These are phyloP conservation scores for Cheilosia urbana DNA, from an alignment of 2,888 invertebrate species.

Conservation along the genomic window DNA sequence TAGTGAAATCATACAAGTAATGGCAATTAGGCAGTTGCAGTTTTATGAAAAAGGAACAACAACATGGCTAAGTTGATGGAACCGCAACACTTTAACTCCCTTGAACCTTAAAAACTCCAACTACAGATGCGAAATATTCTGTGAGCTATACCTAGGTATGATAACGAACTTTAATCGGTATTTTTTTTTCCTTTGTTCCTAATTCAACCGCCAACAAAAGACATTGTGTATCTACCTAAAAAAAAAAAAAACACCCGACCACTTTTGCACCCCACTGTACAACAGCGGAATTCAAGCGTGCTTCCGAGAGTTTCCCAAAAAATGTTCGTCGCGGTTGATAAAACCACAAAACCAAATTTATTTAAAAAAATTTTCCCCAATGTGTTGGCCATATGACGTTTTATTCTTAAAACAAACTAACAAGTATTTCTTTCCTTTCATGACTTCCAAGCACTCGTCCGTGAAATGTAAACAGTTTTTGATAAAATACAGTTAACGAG, in stretches of 20 bases:
- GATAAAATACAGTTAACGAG: constrained; percentile 18
- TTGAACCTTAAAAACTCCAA: too few species aligned
- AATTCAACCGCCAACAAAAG: too few species aligned
- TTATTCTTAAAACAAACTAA: background rate
- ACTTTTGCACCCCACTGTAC: background rate
- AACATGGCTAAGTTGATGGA: too few species aligned
- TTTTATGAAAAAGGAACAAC: too few species aligned
- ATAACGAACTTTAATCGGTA: too few species aligned
- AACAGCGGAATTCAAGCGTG: constrained; percentile 8
- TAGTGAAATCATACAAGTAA: too few species aligned
- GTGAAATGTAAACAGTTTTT: constrained; percentile 49
- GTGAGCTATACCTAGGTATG: too few species aligned
- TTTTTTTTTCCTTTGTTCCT: too few species aligned
- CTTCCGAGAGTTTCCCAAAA: constrained; percentile 10
- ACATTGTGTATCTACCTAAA: too few species aligned
- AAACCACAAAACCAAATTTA: constrained; percentile 22
- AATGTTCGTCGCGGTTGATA: constrained; percentile 25
- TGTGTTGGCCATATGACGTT: constrained; percentile 40
- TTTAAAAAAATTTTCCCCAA: constrained; percentile 4
- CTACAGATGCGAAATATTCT: too few species aligned
- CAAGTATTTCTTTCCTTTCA: background rate
- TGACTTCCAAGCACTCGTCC: constrained; percentile 23
- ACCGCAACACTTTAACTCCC: too few species aligned
- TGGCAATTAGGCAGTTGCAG: too few species aligned
- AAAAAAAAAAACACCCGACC: background rate